Evolutionary conservation across 2,797 vertebrate genomes (phyloP).

Genomic region (Carcharodon carcharias): DNA sequence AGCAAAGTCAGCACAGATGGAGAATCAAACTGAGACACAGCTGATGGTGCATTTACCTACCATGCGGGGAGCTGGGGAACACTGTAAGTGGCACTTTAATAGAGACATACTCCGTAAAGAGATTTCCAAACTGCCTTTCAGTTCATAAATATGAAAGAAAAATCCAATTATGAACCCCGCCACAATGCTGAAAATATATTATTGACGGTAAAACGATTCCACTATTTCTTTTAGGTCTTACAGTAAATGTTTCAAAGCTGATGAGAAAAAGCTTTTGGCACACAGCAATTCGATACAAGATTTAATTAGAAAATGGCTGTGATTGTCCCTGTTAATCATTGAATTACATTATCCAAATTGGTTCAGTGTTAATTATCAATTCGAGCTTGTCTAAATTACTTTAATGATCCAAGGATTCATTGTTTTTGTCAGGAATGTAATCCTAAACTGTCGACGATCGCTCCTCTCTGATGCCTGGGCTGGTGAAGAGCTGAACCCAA

Average conservation of each 20-base stretch:
- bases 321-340: slow-evolving; percentile 14
- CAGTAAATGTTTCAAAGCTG: neutral
- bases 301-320: neutral
- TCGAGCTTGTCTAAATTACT: slow-evolving; percentile 1
- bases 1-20: neutral
- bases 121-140: neutral
- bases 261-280: neutral
- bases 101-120: neutral
- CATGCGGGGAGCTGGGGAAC: neutral
- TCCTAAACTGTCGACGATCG: neutral
- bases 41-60: neutral
- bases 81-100: neutral
- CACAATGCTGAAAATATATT: slow-evolving; percentile 18
- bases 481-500: neutral
- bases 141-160: neutral
- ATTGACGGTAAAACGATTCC: slow-evolving; percentile 25
- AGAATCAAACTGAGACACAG: neutral
- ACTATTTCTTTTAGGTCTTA: neutral
- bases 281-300: neutral
- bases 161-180: neutral
- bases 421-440: neutral
- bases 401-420: neutral
- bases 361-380: neutral
- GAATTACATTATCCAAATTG: slow-evolving; percentile 28
- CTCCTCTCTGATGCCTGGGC: neutral